Evolutionary conservation across 2,888 invertebrate species (phyloP), one percentile per base, ranked within the genome.

Genomic region (Tetragnatha montana): DNA sequence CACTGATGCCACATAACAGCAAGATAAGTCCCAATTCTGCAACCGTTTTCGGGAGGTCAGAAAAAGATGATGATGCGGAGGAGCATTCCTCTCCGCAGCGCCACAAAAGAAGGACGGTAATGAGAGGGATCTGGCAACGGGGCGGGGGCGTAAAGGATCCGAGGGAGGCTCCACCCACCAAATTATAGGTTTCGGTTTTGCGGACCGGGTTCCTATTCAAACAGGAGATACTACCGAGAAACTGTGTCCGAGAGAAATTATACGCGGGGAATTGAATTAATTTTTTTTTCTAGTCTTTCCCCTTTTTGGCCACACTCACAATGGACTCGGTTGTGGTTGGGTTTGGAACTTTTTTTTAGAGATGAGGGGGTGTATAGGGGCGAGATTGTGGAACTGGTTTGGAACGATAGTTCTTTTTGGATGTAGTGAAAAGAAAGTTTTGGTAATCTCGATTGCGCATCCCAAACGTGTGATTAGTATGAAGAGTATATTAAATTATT

Each of bases 151-250:
- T 82, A 14, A 73, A 22, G 22, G 82, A 50, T 68, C 70, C 49
- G 47, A n/a, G 47, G 21, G 21, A 71, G 71, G 51, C 51, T 17
- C 47, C 85, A 85, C 71, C 85, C 79, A 70, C 14, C 69, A 79
- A 85, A 85, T 85, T n/a, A 79, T 51, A 85, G 85, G 85, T 85
- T 85, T 75, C 78, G 75, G 35, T 8, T 21, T 21, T 71, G 47
- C 22, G n/a, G 70, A 51, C 19, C 69, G 49, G 51, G 49, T 68
- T 85, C 51, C 71, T 82, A 82, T 82, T 82, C 74, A 82, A 73
- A 82, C 82, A 82, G 60, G 51, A 70, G 82, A 82, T 82, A 82
- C 82, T 70, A 60, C 35, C 60, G 60, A 60, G 60, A 82, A 82
- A 74, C 73, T 81, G 73, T 10, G 73, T 82, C 60, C 51, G 1